Percentiles rank a stretch among this genome's conserved stretches.
These are phyloP conservation scores for Nasonia vitripennis DNA, from an alignment of 1,140 invertebrate species.

Conservation along the genomic window DNA sequence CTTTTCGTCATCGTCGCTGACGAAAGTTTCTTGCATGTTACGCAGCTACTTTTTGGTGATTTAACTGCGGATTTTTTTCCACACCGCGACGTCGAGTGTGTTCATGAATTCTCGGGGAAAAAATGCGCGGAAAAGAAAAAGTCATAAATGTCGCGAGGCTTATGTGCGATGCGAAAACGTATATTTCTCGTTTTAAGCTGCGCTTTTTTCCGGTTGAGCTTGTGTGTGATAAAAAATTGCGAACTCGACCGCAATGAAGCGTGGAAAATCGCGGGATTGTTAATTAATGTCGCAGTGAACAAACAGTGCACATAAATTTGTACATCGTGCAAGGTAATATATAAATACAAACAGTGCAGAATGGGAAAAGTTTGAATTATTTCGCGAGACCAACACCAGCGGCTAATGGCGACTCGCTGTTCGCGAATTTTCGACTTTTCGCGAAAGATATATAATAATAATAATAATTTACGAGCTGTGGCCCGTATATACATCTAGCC, in stretches of 20 bases:
- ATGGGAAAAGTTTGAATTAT: too few species aligned
- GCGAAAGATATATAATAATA: background rate
- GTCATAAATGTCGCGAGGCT: background rate
- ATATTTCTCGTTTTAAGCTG: background rate
- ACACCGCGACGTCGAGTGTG: background rate
- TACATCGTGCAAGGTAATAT: too few species aligned
- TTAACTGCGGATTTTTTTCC: background rate
- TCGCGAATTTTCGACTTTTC: background rate
- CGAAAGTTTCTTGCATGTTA: background rate
- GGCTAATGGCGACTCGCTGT: too few species aligned
- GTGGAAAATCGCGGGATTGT: too few species aligned
- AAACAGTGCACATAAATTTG: too few species aligned
- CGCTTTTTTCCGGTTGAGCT: background rate
- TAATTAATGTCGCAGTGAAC: too few species aligned
- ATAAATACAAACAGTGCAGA: too few species aligned
- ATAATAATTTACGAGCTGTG: background rate
- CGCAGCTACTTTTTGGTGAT: background rate
- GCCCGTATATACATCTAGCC: background rate
- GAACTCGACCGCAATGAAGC: too few species aligned
- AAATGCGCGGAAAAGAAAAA: background rate
- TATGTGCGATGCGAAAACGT: background rate
- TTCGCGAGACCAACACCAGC: too few species aligned
- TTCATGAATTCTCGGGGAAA: conserved; percentile 6
- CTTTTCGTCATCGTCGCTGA: background rate
- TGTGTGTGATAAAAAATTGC: too few species aligned